Evolutionary conservation across 2,113 vertebrate genomes (phyloP), one percentile per base, ranked within the genome.

Genomic region (Epinephelus cyanopodus): DNA sequence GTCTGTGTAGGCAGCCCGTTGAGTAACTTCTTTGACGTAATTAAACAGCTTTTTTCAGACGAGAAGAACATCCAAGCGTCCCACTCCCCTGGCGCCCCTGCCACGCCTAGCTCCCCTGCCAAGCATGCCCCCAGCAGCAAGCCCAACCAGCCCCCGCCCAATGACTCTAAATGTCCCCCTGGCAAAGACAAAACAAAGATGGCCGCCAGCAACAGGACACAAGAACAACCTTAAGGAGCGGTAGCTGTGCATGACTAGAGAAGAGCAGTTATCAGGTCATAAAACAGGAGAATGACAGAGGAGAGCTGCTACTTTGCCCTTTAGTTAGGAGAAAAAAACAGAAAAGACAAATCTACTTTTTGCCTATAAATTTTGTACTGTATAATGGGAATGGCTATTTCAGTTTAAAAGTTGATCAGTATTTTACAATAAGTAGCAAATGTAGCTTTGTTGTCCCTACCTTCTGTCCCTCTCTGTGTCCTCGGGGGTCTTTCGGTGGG

Each of bases 11-110:
- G 97, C 96, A 97, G 97, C 96, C 97, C 97, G 95, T 95, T 98
- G 97, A 97, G 97, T 98, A 97, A 97, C 98, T 97, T 98, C 97
- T 97, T 99, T 99, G 98, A 98, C 96, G 97, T 98, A 97, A 98
- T 98, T 97, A 97, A 98, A 97, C 97, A 97, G 97, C 97, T 99
- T 97, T 98, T 99, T 99, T 98, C 98, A 99, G 98, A 99, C 97
- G 98, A 99, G 98, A 99, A 99, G 98, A 99, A 97, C 66, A 93
- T 96, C 96, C 97, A 98, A 96, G 97, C 96, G 92, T 96, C 97
- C 94, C 97, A 96, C 87, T 93, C 97, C 95, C 96, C 97, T 81
- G 97, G 96, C 95, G 95, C 96, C 88, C 96, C 96, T 92, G 94
- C 87, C 89, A 86, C 88, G 88, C 86, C 94, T 92, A 93, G 90